Evolutionary conservation across 2,797 vertebrate species (phyloP), one percentile per base, ranked within the genome.

Genomic region (Alfaro cultratus): DNA sequence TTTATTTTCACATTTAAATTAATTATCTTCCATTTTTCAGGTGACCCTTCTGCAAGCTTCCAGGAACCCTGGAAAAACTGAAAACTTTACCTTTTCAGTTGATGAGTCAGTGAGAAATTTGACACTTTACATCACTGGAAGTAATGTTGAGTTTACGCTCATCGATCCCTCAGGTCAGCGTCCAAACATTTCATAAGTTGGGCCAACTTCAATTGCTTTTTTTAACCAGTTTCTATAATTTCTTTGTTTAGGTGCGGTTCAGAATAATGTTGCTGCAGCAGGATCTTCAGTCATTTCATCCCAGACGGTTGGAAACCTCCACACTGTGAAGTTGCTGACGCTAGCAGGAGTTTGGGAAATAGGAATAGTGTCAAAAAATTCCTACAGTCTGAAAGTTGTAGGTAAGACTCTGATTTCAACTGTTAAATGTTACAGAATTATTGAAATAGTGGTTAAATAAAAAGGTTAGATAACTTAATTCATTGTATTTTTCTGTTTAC

Each of bases 331-430:
- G 31, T 78, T 95, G 0, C 79, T 77, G 5, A 76, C 43, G 4
- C 4, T 78, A 53, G 36, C 2, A 6, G 95, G 94, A 81, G 23
- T 2, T 6, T 95, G 94, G 94, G 11, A 73, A 57, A 77, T 94
- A 0, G 76, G 3, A 36, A 84, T 94, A 72, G 47, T 4, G 72
- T 93, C 94, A 16, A 16, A 31, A 6, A 73, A 91, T 71, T 67
- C 91, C n/a, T 95, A 93, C 83, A 87, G 86, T 1, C 64, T 95
- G 70, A 95, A 90, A 78, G 91, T 94, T 70, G 74, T 89, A 76
- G 93, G 94, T 95, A 57, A 91, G 89, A 57, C 34, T 53, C 23
- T 55, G 53, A 51, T 51, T 62, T 60, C 8, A 18, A 18, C 16
- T 21, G 7, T 34, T 34, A 36, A 64, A 4, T 21, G 57, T 34